These are phyloP conservation scores for Troides helena DNA, from an alignment of 2,888 invertebrate species.

Conservation along the genomic window DNA sequence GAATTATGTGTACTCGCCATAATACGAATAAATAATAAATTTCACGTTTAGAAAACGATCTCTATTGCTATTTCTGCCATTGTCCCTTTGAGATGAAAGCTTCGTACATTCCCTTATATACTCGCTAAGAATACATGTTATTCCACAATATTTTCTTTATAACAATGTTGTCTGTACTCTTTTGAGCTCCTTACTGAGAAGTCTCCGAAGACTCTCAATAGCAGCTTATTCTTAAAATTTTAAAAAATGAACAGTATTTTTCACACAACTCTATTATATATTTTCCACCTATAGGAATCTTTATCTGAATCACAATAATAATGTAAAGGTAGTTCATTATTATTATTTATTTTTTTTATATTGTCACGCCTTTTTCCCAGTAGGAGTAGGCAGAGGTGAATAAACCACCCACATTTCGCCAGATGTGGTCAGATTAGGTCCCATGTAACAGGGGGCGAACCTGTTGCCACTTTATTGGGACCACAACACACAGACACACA, in stretches of 20 bases:
- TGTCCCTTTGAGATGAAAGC: conserved; percentile 35
- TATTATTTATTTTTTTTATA: too few relatives aligned
- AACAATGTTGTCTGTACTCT: conserved; percentile 18
- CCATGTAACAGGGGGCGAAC: too few relatives aligned
- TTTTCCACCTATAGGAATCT: neutral
- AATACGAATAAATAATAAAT: conserved; percentile 45
- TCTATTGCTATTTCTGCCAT: conserved; percentile 34
- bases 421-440: too few relatives aligned
- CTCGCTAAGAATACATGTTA: conserved; percentile 13
- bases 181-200: conserved; percentile 9
- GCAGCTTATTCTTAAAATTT: neutral
- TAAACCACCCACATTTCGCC: too few relatives aligned
- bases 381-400: too few relatives aligned
- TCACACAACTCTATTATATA: neutral
- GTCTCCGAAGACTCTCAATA: conserved; percentile 6
- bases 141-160: conserved; percentile 21
- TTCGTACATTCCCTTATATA: conserved; percentile 10
- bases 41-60: conserved; percentile 42
- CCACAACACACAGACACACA: too few relatives aligned
- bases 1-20: conserved; percentile 16
- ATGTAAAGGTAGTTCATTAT: neutral
- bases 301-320: neutral
- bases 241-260: neutral
- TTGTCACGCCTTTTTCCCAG: too few relatives aligned
- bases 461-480: too few relatives aligned